Evolutionary conservation across 2,888 invertebrate species (phyloP).

Genomic region (Netelia fuscicornis): DNA sequence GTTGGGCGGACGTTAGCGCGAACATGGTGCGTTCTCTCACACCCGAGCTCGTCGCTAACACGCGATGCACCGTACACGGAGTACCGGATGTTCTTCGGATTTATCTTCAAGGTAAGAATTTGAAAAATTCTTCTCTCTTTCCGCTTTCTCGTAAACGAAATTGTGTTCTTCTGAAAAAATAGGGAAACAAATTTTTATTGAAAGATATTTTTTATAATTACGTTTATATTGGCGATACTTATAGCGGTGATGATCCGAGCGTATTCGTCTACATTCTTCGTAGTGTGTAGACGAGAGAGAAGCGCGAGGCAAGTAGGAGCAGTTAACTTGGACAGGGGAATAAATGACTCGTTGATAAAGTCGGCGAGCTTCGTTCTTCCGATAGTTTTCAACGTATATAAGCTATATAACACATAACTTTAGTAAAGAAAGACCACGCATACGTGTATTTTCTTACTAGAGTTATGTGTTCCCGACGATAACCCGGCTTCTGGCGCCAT

Average conservation of each 20-base stretch:
- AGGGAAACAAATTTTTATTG: no score
- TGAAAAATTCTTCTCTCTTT: neutral
- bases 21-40: conserved; percentile 91
- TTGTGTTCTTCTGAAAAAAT: no score
- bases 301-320: conserved; percentile 21
- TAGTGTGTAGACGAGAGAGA: neutral
- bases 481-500: conserved; percentile 80
- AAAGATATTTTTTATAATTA: no score
- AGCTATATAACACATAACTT: neutral
- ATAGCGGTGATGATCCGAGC: no score
- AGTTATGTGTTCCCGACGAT: conserved; percentile 77
- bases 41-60: conserved; percentile 91
- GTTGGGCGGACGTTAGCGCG: conserved; percentile 92
- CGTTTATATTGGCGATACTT: no score
- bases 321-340: conserved; percentile 32
- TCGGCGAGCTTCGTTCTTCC: conserved; percentile 23
- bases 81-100: conserved; percentile 92
- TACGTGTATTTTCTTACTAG: conserved; percentile 75
- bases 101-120: conserved; percentile 90
- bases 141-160: neutral
- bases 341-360: conserved; percentile 65
- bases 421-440: conserved; percentile 1
- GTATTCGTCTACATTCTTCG: no score
- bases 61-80: conserved; percentile 92
- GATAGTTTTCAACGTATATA: conserved; percentile 7